These are phyloP conservation scores for Tetramorium simillimum DNA, from an alignment of 1,140 invertebrate species.

Conservation along the genomic window DNA sequence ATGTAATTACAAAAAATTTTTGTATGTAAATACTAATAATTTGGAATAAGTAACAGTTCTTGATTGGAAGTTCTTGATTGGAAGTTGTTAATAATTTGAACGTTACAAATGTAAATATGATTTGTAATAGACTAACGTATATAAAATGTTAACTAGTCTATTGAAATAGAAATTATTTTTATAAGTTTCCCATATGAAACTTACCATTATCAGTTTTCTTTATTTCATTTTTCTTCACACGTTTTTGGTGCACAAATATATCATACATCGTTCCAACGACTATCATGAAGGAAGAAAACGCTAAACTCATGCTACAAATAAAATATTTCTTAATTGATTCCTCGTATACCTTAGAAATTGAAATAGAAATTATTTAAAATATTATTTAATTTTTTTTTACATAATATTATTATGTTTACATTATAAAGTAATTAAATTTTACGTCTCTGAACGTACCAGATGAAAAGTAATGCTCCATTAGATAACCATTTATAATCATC, in stretches of 20 bases:
- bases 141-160: not conserved
- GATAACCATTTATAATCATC: slow-evolving; percentile 75
- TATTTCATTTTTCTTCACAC: not conserved
- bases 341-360: too few species aligned
- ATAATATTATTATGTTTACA: too few species aligned
- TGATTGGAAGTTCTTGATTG: too few species aligned
- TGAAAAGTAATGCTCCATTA: slow-evolving; percentile 16
- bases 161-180: not conserved
- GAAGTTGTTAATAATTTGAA: too few species aligned
- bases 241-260: slow-evolving; percentile 70
- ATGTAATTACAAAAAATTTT: too few species aligned
- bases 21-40: too few species aligned
- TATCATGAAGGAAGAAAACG: slow-evolving; percentile 29
- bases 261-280: slow-evolving; percentile 76
- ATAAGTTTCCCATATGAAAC: not conserved
- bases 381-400: too few species aligned
- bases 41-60: too few species aligned
- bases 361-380: too few species aligned
- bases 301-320: slow-evolving; percentile 63
- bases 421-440: too few species aligned
- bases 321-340: not conserved
- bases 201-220: slow-evolving; percentile 69
- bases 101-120: too few species aligned
- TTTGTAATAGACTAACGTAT: not conserved
- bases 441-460: slow-evolving; percentile 51